Conservation (phyloP, 2,113 vertebrate genomes). For the Henicopernis longicauda region DNA sequence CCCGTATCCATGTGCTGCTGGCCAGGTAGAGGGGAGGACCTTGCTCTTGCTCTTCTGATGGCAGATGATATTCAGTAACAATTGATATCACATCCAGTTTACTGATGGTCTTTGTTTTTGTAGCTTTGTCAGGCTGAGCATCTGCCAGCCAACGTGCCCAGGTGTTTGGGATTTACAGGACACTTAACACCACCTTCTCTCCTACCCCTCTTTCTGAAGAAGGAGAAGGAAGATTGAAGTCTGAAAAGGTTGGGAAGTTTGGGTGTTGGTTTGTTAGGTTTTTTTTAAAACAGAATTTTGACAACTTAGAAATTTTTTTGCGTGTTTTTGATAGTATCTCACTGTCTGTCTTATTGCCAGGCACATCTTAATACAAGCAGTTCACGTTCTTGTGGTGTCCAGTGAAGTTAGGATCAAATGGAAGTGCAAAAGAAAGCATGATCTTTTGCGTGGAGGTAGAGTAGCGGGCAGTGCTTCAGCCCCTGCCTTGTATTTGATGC, state of each 20-base stretch:
- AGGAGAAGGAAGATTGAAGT: background rate
- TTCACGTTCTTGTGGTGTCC: background rate
- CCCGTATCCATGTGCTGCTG: background rate
- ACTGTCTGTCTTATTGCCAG: background rate
- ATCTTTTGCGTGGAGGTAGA: background rate
- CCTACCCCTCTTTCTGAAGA: background rate
- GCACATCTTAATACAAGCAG: background rate
- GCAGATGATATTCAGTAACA: background rate
- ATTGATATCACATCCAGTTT: background rate
- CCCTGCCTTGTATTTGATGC: background rate
- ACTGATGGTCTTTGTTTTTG: background rate
- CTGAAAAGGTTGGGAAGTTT: background rate
- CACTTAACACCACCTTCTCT: background rate
- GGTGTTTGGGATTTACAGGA: background rate
- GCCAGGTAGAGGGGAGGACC: background rate
- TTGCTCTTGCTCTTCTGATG: background rate
- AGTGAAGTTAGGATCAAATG: background rate
- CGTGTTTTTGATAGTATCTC: background rate
- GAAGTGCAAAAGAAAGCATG: background rate
- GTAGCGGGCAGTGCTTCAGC: background rate
- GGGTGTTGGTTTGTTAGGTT: background rate
- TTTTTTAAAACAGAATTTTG: background rate
- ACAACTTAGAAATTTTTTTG: fast-evolving
- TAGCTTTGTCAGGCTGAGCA: background rate
- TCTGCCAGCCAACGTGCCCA: background rate